Evolutionary conservation across 2,888 invertebrate genomes (phyloP), one percentile per base, ranked within the genome.

Genomic region (Drosophila neoperkinsi): DNA sequence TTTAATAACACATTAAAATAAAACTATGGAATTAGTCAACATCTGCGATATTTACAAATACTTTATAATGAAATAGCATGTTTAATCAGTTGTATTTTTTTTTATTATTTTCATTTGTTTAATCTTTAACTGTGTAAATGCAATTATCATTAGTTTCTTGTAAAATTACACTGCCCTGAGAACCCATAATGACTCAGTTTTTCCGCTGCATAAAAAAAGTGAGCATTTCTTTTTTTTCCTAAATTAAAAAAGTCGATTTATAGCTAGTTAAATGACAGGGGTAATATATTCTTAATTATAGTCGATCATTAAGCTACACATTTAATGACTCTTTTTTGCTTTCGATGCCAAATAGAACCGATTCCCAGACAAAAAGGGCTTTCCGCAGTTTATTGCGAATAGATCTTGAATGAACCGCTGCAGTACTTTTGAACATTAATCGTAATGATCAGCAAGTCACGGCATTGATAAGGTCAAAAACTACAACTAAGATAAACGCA

Each of bases 231-330:
- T 52, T 50, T 43, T 31, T 7, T 36, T 7, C 33, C n/a, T 31
- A 11, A 31, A 51, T 50, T 38, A n/a, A 36, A 36, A 59, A 33
- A 41, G 18, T 34, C 11, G 33, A 57, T 62, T 69, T n/a, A 9
- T 28, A 5, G 13, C 49, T 31, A 21, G 33, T 60, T 18, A 63
- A 64, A 57, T 1, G 28, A 50, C 53, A 10, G 38, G 41, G 38
- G 50, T 34, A 52, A 53, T 64, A 49, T 51, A 30, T 11, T 28
- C 55, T 60, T 62, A 62, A 59, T 66, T 71, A 61, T 50, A 46
- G 43, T 11, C 34, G 58, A 60, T 57, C 72, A 73, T 80, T 73
- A 84, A 62, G 56, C 61, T 36, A 43, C 57, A 50, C 34, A 41
- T 49, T 41, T 78, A 75, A 81, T 71, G 67, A 53, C 69, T 52